phyloP scores from a whole-genome alignment of 2,113 vertebrate species.

The Rutilus rutilus region DNA sequence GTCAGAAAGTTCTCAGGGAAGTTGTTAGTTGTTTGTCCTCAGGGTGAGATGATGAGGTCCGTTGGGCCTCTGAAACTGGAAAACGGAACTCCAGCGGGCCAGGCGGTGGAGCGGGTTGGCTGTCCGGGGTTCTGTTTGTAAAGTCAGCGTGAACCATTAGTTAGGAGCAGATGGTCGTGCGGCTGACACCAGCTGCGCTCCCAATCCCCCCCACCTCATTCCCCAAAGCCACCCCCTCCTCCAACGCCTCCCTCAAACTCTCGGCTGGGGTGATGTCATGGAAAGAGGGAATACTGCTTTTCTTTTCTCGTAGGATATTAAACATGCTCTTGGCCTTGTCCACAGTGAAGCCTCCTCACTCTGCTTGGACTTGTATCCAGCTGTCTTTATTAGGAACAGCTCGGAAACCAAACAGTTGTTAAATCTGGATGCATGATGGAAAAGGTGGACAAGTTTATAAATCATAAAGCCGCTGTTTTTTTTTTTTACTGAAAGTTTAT shows the following conservation, averaged over 20 bases:
- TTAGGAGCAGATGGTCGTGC: slow-evolving; percentile 60
- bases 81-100: slow-evolving; percentile 30
- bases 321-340: slow-evolving; percentile 30
- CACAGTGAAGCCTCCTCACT: slow-evolving; percentile 62
- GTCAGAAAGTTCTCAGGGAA: slow-evolving; percentile 35
- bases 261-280: slow-evolving; percentile 57
- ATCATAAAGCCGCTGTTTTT: neutral
- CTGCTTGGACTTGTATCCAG: neutral
- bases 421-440: neutral
- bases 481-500: neutral
- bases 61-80: slow-evolving; percentile 30
- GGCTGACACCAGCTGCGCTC: slow-evolving; percentile 57
- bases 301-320: slow-evolving; percentile 7
- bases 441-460: neutral
- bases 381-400: neutral
- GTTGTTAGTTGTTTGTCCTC: slow-evolving; percentile 14
- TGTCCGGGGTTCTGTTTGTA: slow-evolving; percentile 48
- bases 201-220: slow-evolving; percentile 39
- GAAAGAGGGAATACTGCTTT: slow-evolving; percentile 49
- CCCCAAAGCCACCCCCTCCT: slow-evolving; percentile 14
- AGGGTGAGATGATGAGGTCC: slow-evolving; percentile 10
- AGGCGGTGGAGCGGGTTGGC: slow-evolving; percentile 13
- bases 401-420: slow-evolving; percentile 8
- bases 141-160: slow-evolving; percentile 58
- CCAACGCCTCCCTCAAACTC: slow-evolving; percentile 29